Evolutionary conservation across 2,113 vertebrate genomes (phyloP).

Genomic region (Poecile atricapillus): DNA sequence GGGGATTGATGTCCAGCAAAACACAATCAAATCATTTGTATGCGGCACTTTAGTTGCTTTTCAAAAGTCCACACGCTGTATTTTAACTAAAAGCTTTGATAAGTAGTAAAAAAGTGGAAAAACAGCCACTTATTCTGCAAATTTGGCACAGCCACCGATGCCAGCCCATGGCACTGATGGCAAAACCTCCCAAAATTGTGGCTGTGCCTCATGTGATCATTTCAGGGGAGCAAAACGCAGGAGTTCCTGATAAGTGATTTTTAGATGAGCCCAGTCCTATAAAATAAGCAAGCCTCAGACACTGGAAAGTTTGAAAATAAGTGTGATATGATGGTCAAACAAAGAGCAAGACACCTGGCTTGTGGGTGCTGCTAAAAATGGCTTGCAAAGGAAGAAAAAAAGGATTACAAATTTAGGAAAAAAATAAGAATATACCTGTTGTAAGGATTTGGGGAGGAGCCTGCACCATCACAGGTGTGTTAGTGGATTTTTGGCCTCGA

Average conservation of each 20-base stretch:
- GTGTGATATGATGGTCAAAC: background rate
- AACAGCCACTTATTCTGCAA: background rate
- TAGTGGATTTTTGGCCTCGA: background rate
- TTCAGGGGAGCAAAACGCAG: background rate
- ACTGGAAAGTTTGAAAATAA: background rate
- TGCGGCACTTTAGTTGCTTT: background rate
- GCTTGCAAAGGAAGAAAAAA: background rate
- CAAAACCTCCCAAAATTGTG: background rate
- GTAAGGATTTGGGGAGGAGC: background rate
- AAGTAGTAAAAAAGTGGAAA: background rate
- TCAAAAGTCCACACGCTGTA: background rate
- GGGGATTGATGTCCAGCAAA: background rate
- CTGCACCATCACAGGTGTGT: rapidly evolving
- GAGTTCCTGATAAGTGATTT: background rate
- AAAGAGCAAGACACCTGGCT: background rate
- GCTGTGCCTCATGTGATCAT: background rate
- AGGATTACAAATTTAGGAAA: background rate
- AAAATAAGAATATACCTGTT: background rate
- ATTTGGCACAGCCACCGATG: rapidly evolving
- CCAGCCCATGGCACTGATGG: background rate
- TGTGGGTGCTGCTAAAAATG: background rate
- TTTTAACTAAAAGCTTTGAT: background rate
- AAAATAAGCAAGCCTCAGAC: background rate
- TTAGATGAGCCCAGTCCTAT: background rate
- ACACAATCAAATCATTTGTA: background rate